phyloP scores from a whole-genome alignment of 2,797 vertebrate species.

The Carduelis carduelis region DNA sequence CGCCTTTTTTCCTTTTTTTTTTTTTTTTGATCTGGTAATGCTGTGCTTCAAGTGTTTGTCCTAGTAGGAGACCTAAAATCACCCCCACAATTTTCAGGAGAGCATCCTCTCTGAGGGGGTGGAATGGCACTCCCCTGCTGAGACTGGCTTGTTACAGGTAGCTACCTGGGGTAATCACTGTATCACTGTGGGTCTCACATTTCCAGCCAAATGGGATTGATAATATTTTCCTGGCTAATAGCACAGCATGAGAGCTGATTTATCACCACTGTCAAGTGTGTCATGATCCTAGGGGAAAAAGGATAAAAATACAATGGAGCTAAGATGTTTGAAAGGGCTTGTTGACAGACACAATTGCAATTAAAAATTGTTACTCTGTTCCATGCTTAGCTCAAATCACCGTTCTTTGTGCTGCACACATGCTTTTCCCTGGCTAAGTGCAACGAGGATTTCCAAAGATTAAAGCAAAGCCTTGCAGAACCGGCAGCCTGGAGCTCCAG shows the following conservation, averaged over 20 bases:
- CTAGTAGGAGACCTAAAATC: not conserved
- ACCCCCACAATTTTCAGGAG: not conserved
- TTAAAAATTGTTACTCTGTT: not conserved
- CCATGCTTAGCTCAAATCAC: not conserved
- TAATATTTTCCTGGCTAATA: not conserved
- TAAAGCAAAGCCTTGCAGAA: not conserved
- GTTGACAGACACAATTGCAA: not conserved
- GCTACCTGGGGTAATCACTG: not conserved
- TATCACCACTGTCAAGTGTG: not conserved
- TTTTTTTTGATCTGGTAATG: not conserved
- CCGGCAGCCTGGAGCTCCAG: not conserved
- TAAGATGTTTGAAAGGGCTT: not conserved
- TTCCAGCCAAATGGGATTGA: not conserved
- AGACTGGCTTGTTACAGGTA: not conserved
- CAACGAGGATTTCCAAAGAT: not conserved
- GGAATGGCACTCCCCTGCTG: not conserved
- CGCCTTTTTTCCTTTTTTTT: not conserved
- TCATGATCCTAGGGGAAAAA: not conserved
- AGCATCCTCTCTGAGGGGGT: not conserved
- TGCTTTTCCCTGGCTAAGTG: not conserved
- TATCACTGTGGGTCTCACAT: not conserved
- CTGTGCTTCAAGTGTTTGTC: not conserved
- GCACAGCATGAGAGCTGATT: not conserved
- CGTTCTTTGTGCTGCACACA: fast-evolving
- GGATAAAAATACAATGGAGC: not conserved